Evolutionary conservation across 2,113 vertebrate species (phyloP).

Genomic region (Tachycineta bicolor): DNA sequence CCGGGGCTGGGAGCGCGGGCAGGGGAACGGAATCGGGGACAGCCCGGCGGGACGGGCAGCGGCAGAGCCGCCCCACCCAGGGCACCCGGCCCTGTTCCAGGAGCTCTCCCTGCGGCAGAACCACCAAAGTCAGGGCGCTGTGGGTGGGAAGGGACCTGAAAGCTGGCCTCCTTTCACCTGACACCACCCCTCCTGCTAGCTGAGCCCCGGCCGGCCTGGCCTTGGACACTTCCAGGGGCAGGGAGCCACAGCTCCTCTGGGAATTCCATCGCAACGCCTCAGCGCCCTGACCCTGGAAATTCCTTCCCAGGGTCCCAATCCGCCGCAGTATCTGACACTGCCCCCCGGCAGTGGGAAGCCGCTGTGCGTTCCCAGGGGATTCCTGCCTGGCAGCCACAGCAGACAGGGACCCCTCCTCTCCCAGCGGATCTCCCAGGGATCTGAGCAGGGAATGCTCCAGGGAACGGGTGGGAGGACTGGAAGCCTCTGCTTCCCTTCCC

Average conservation of each 20-base stretch:
- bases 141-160: not conserved
- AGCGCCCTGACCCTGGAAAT: not conserved
- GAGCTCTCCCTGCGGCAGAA: not conserved
- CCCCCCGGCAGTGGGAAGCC: too few relatives aligned
- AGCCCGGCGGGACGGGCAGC: rapidly evolving
- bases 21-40: rapidly evolving
- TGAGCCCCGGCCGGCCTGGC: rapidly evolving
- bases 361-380: not conserved
- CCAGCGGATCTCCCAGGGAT: not conserved
- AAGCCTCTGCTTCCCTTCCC: too few relatives aligned
- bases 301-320: not conserved
- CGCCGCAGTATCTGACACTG: rapidly evolving
- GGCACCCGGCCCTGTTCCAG: not conserved
- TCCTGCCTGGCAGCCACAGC: not conserved
- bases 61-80: not conserved
- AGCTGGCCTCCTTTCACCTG: not conserved
- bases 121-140: not conserved
- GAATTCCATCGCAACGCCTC: not conserved
- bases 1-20: not conserved
- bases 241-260: not conserved
- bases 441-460: not conserved
- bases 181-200: rapidly evolving
- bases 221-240: not conserved
- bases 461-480: too few relatives aligned
- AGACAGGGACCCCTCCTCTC: not conserved